These are phyloP conservation scores for Astur gentilis DNA, from an alignment of 2,113 vertebrate genomes.

Conservation along the genomic window DNA sequence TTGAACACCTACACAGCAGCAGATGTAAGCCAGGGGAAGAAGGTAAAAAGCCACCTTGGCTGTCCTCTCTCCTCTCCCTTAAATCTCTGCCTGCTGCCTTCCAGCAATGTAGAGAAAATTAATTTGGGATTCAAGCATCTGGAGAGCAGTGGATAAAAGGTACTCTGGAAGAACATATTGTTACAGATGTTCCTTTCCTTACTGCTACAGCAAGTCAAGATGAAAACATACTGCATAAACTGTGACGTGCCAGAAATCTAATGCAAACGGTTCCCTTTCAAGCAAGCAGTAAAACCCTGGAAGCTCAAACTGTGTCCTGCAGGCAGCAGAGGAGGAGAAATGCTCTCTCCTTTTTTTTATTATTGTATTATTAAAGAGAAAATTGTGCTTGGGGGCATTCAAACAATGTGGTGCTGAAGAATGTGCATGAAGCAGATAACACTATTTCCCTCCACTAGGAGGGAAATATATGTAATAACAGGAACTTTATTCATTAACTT, in stretches of 20 bases:
- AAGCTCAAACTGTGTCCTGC: neutral
- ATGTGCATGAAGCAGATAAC: conserved; percentile 27
- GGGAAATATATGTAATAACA: neutral
- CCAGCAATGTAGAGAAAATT: neutral
- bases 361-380: conserved; percentile 16
- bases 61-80: neutral
- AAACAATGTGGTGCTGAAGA: neutral
- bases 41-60: neutral
- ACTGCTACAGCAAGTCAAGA: neutral
- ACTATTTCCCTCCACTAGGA: neutral
- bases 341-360: neutral
- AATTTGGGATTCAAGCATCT: neutral
- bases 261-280: neutral
- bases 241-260: neutral
- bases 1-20: rapidly evolving
- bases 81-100: neutral
- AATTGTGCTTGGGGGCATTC: neutral
- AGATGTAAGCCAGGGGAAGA: neutral
- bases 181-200: neutral
- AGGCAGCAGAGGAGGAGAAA: neutral
- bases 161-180: neutral
- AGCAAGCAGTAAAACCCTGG: neutral
- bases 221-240: neutral
- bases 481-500: conserved; percentile 32
- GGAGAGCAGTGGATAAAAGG: neutral